These are phyloP conservation scores for Eospalax fontanierii DNA, from an alignment of 2,797 vertebrate genomes.

Conservation along the genomic window DNA sequence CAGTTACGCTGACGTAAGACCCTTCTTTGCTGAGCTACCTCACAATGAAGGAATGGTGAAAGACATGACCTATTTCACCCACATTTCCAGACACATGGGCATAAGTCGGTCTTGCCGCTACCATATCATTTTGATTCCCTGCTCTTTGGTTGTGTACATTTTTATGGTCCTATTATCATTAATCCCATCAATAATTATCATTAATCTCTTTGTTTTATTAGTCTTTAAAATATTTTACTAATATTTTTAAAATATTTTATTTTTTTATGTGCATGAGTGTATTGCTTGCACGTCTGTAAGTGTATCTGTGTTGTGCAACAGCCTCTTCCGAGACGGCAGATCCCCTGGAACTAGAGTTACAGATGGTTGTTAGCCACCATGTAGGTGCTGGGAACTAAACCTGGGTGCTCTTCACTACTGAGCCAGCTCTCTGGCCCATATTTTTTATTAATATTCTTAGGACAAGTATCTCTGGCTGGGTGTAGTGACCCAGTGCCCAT, in stretches of 20 bases:
- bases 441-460: neutral
- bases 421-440: neutral
- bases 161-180: neutral
- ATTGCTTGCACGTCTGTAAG: neutral
- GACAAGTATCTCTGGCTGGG: neutral
- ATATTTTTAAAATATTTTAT: no score
- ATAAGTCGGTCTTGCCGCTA: fast-evolving
- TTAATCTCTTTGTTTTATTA: neutral
- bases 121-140: neutral
- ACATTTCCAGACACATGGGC: neutral
- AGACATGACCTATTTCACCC: neutral
- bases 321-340: neutral
- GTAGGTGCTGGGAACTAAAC: neutral
- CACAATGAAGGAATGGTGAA: neutral
- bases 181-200: neutral
- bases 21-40: neutral
- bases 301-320: neutral
- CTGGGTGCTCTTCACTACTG: neutral
- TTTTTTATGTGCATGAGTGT: neutral
- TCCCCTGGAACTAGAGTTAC: neutral
- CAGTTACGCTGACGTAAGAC: neutral
- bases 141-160: neutral
- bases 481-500: neutral
- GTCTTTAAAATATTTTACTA: neutral
- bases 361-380: neutral